phyloP scores from a whole-genome alignment of 2,888 invertebrate genomes.

The Spisula subtruncata region DNA sequence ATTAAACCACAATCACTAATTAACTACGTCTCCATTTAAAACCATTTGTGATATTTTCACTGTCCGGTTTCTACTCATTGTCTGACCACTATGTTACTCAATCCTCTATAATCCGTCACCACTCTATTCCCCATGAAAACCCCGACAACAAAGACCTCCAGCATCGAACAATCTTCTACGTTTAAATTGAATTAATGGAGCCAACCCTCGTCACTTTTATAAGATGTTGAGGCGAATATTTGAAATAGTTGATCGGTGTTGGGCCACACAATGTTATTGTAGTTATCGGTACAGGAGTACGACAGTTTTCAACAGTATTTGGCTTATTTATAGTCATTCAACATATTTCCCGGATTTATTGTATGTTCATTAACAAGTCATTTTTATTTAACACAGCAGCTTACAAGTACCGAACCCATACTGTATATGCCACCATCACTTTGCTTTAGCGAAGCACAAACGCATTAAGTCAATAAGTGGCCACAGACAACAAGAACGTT shows the following conservation, averaged over 20 bases:
- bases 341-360: too few species aligned
- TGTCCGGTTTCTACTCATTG: background rate
- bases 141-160: background rate
- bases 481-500: too few species aligned
- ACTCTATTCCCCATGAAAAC: background rate
- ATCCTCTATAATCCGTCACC: background rate
- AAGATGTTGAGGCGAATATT: background rate
- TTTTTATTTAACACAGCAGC: too few species aligned
- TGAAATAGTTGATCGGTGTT: background rate
- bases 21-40: background rate
- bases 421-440: too few species aligned
- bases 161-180: slow-evolving; percentile 17
- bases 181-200: background rate
- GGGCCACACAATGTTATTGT: background rate
- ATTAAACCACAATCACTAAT: slow-evolving; percentile 17
- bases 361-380: too few species aligned
- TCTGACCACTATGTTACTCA: slow-evolving; percentile 18
- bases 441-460: too few species aligned
- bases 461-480: too few species aligned
- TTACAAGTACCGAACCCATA: too few species aligned
- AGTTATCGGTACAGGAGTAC: too few species aligned
- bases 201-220: background rate
- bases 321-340: too few species aligned
- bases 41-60: background rate
- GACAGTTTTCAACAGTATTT: too few species aligned